A percentile compares a stretch with the other conserved stretches of the same genome.
These are phyloP conservation scores for Diplodus sargus DNA, from an alignment of 2,797 vertebrate species.

Conservation along the genomic window DNA sequence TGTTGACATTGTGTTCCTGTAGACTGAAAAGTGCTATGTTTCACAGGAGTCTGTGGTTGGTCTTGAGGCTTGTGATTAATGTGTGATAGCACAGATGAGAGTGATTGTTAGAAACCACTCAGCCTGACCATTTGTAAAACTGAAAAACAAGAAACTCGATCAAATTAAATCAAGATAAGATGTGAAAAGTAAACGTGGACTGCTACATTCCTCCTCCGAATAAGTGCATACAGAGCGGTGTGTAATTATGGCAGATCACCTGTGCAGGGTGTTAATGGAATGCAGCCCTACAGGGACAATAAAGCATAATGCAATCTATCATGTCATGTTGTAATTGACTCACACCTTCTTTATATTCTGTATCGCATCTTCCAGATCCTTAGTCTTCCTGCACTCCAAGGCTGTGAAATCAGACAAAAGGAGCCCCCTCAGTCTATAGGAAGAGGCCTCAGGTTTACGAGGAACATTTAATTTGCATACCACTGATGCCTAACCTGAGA, in stretches of 20 bases:
- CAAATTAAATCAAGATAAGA: not conserved
- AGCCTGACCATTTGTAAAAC: not conserved
- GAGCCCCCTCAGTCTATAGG: not conserved
- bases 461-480: conserved; percentile 62
- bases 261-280: conserved; percentile 3
- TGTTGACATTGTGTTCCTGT: conserved; percentile 7
- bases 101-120: not conserved
- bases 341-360: conserved; percentile 24
- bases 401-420: conserved; percentile 6
- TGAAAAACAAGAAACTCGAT: conserved; percentile 4
- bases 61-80: not conserved
- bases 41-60: conserved; percentile 15
- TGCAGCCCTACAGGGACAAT: not conserved
- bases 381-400: conserved; percentile 8
- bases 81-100: not conserved
- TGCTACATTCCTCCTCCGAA: not conserved
- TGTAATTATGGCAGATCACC: conserved; percentile 12
- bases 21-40: conserved; percentile 17
- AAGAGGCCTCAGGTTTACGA: conserved; percentile 33
- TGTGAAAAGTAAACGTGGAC: conserved; percentile 15
- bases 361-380: conserved; percentile 11
- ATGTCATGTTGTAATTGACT: conserved; percentile 18
- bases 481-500: conserved; percentile 53
- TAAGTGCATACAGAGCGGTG: not conserved
- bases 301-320: conserved; percentile 13